A percentile compares a stretch with the other conserved stretches of the same genome.
Conservation (phyloP, 2,113 vertebrate genomes). For the Passer montanus region DNA sequence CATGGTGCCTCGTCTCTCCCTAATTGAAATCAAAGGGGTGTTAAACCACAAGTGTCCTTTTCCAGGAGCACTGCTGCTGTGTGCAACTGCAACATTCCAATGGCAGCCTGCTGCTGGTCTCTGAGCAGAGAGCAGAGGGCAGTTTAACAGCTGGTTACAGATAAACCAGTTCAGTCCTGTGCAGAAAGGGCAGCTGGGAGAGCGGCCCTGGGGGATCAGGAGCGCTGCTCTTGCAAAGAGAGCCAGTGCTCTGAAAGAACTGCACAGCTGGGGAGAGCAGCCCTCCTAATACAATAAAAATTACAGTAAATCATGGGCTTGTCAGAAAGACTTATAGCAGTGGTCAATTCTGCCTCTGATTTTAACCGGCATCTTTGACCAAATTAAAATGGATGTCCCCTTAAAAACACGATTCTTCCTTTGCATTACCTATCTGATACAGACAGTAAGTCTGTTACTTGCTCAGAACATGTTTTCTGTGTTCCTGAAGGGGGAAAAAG, state of each 20-base stretch:
- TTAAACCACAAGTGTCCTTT: background rate
- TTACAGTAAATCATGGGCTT: background rate
- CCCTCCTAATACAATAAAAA: constrained; percentile 11
- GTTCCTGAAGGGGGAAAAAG: background rate
- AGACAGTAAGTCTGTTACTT: background rate
- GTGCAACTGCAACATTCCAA: rapidly evolving
- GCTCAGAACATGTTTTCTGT: background rate
- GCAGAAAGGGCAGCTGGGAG: background rate
- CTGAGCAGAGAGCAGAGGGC: background rate
- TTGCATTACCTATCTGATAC: background rate
- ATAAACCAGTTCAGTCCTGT: background rate
- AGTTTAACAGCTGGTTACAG: background rate
- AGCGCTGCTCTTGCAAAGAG: background rate
- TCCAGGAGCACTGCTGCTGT: background rate
- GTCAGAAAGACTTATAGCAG: background rate
- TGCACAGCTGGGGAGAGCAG: background rate
- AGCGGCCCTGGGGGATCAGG: background rate
- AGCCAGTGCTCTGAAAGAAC: background rate
- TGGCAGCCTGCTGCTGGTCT: background rate
- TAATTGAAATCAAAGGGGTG: background rate
- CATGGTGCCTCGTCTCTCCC: background rate
- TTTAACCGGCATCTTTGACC: background rate
- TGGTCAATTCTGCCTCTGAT: background rate
- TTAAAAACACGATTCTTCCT: background rate
- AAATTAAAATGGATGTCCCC: constrained; percentile 2